Evolutionary conservation across 2,888 invertebrate genomes (phyloP).

Genomic region (Parnassius smintheus): DNA sequence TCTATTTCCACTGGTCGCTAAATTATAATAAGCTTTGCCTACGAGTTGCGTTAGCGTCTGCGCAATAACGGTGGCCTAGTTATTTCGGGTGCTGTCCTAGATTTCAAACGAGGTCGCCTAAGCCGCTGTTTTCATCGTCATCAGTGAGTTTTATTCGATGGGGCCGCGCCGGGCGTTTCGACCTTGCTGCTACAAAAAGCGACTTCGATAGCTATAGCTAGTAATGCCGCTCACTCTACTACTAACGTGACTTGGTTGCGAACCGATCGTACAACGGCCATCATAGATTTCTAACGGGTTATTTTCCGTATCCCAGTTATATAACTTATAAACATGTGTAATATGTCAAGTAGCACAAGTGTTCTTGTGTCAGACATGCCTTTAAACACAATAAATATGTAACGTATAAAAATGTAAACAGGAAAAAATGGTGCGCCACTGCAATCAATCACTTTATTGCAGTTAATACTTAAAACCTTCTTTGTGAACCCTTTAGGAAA

Average conservation of each 20-base stretch:
- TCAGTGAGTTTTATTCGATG: constrained; percentile 65
- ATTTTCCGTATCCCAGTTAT: constrained; percentile 30
- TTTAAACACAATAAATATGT: constrained; percentile 9
- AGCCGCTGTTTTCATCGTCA: constrained; percentile 73
- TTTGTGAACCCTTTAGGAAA: too few species aligned
- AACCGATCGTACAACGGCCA: constrained; percentile 34
- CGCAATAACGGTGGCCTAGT: constrained; percentile 76
- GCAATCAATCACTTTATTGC: too few species aligned
- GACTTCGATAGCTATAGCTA: constrained; percentile 49
- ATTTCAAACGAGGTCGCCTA: constrained; percentile 66
- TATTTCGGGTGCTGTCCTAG: constrained; percentile 77
- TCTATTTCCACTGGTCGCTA: constrained; percentile 43
- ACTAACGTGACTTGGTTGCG: constrained; percentile 36
- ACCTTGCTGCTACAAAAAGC: constrained; percentile 51
- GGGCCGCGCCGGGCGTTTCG: constrained; percentile 68
- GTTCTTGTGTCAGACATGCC: neutral
- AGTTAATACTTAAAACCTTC: too few species aligned
- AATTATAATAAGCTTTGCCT: constrained; percentile 47
- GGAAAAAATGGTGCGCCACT: constrained; percentile 19
- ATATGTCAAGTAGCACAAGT: constrained; percentile 16
- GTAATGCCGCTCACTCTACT: constrained; percentile 40
- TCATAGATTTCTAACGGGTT: constrained; percentile 36
- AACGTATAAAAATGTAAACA: constrained; percentile 27
- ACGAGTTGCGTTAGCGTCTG: constrained; percentile 66
- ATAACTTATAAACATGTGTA: constrained; percentile 1